Base-by-base conservation (phyloP, 2,888 invertebrate species). In the Euclidia mi region DNA sequence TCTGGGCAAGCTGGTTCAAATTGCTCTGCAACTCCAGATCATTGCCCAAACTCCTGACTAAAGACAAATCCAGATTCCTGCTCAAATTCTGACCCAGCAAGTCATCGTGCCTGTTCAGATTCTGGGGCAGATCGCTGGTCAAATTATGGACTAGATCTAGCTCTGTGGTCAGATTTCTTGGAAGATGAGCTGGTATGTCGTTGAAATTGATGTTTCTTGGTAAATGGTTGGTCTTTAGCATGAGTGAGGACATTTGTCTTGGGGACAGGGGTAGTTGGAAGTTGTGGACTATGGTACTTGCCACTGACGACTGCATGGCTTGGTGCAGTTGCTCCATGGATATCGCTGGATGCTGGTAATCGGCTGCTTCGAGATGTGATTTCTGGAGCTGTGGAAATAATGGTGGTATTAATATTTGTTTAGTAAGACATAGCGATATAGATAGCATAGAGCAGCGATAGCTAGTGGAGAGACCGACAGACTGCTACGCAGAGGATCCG, bases 311-410 rank as follows among this genome's bases (percentile, higher is more conserved):
- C 44, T 94, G 94, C 88, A 94, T 90, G 0, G 88, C 92, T 75
- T 94, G 92, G 45, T 94, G 94, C 0, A 94, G 79, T 52, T 94
- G 94, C 59, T 94, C 94, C 90, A 94, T 91, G 0, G 93, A 91
- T 69, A 94, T 82, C 0, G 86, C 76, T 0, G 90, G 80, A 60
- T 92, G 91, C 34, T 92, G 91, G 65, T 91, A 90, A 0, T 93
- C 93, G 0, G 74, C 56, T 6, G 53, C 25, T 7, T 93, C 93
- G 3, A 91, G 89, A 35, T 91, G 91, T 0, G 91, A 81, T 68
- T 93, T 93, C 59, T 92, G 93, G 0, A 92, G 76, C 94, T 94
- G 86, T 11, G 41, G 25, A 42, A 34, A 34, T 17, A 17, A 17
- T 43, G 28, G 4, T 0, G 4, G 7, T 15, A 29, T 28, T 29